phyloP scores from a whole-genome alignment of 1,140 invertebrate genomes.

The Tribolium castaneum region DNA sequence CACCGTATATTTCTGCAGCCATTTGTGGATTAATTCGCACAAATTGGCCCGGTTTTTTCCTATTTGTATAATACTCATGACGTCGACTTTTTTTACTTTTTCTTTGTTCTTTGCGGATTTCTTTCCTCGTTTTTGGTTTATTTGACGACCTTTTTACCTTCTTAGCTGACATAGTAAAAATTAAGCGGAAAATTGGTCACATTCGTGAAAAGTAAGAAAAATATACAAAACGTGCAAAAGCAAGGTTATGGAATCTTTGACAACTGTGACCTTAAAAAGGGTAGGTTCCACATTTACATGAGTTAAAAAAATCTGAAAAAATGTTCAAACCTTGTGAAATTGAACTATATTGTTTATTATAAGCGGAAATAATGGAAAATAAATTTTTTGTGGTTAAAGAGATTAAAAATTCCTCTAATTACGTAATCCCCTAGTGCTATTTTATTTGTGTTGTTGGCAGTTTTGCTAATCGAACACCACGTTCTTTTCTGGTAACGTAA shows the following conservation, averaged over 20 bases:
- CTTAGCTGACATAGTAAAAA: background rate
- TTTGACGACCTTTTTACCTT: constrained; percentile 53
- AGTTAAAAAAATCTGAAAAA: background rate
- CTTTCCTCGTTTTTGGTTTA: constrained; percentile 65
- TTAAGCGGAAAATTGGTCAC: background rate
- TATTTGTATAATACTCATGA: constrained; percentile 64
- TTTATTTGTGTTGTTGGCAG: background rate
- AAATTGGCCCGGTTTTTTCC: constrained; percentile 53
- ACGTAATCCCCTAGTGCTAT: background rate
- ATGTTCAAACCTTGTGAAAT: no score
- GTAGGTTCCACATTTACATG: background rate
- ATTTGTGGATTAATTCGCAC: constrained; percentile 49
- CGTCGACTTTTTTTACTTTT: constrained; percentile 68
- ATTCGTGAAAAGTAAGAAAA: background rate
- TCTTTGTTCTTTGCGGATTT: constrained; percentile 71
- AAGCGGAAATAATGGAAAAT: background rate
- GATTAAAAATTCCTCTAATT: background rate
- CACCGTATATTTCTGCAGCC: constrained; percentile 36
- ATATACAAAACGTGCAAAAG: background rate
- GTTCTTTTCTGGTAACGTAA: background rate
- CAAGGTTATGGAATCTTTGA: background rate
- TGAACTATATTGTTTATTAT: no score
- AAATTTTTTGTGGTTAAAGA: background rate
- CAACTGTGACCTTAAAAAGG: background rate
- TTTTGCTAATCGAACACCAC: background rate